Base-by-base conservation (phyloP, 2,797 vertebrate genomes). In the Parauchenoglanis ngamensis region DNA sequence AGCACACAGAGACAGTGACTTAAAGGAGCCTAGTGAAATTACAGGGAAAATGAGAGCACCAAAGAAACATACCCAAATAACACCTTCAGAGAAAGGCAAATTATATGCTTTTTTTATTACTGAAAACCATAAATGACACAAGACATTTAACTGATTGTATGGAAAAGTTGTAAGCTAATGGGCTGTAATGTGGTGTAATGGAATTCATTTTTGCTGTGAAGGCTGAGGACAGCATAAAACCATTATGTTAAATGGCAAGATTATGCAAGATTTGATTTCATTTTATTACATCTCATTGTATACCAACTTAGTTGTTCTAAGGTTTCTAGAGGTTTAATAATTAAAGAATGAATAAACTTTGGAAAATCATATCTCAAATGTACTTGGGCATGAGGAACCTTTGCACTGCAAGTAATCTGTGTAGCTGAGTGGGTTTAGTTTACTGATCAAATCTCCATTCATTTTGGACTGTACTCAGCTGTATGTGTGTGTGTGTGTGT, bases 61-160 rank as follows among this genome's bases (percentile, higher is more conserved):
- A 93, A 94, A 94, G 92, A 93, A 94, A 94, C 92, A 87, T 92
- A 91, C 92, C 91, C 91, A 95, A 96, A 95, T 95, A 93, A 94
- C 93, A 95, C 81, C 93, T 93, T 94, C 89, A 92, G 92, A 89
- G 92, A 91, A 92, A 91, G 91, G 91, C 87, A 94, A 95, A 95
- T 95, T 93, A 94, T 93, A 95, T 86, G 85, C n/a, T 89, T 78
- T 44, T 80, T 83, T 87, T 87, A 25, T 49, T 49, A 83, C 67
- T 86, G 77, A 67, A 81, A 78, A 89, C 31, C 61, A 40, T 84
- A 72, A 83, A 90, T 52, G 82, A 85, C 76, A 44, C 31, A 44
- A 83, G 73, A 81, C 75, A 54, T 87, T 75, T 88, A 88, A 78
- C 57, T 80, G 61, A 87, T 80, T 87, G 79, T 88, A 87, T 88